A percentile compares a stretch with the other conserved stretches of the same genome.
Evolutionary conservation across 2,888 invertebrate genomes (phyloP).

Genomic region (Notocelia uddmanniana): DNA sequence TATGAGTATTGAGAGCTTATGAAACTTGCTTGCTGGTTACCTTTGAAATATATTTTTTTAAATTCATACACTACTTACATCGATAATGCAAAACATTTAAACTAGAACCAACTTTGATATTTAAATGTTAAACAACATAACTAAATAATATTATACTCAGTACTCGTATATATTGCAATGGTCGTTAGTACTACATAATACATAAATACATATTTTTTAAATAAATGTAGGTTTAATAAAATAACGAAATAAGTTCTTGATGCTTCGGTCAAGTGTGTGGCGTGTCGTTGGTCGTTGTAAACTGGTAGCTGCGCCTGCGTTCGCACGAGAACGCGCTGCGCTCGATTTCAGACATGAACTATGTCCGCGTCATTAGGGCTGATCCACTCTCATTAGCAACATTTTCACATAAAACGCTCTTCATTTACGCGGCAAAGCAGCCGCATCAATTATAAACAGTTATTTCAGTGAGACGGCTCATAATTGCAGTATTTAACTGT

Average conservation of each 20-base stretch:
- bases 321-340: constrained; percentile 46
- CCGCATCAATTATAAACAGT: constrained; percentile 80
- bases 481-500: constrained; percentile 78
- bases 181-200: too few species aligned
- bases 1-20: too few species aligned
- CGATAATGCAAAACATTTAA: too few species aligned
- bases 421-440: constrained; percentile 71
- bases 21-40: too few species aligned
- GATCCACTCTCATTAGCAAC: constrained; percentile 78
- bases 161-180: too few species aligned
- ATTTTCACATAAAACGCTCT: constrained; percentile 79
- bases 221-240: neutral
- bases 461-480: constrained; percentile 76
- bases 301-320: constrained; percentile 37
- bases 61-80: too few species aligned
- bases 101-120: too few species aligned
- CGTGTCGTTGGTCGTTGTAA: constrained; percentile 32
- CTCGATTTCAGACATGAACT: constrained; percentile 61
- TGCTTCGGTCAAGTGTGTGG: constrained; percentile 9
- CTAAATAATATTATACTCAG: too few species aligned
- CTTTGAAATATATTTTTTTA: too few species aligned
- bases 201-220: too few species aligned
- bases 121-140: too few species aligned
- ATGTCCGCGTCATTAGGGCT: constrained; percentile 75
- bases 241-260: neutral